Percentiles rank a stretch among this genome's conserved stretches.
These are phyloP conservation scores for Pseudachorutes palmiensis DNA, from an alignment of 1,140 invertebrate species.

Conservation along the genomic window DNA sequence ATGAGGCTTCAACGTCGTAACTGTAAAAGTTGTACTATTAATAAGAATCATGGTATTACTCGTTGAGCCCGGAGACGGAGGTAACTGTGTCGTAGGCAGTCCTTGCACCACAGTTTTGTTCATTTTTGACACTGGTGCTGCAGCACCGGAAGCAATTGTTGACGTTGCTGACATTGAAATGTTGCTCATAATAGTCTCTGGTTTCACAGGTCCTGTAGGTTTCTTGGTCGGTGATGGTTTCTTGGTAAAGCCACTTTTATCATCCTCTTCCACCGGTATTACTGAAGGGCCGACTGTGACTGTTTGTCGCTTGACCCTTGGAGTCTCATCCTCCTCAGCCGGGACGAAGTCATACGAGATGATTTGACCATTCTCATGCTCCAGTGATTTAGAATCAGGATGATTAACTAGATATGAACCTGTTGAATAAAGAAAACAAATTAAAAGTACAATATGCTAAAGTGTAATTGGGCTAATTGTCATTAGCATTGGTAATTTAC, in stretches of 20 bases:
- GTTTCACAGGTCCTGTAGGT: slow-evolving; percentile 10
- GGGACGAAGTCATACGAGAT: slow-evolving; percentile 17
- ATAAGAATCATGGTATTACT: too few species aligned
- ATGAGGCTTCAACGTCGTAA: background rate
- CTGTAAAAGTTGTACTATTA: slow-evolving; percentile 5
- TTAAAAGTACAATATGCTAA: background rate
- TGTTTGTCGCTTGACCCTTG: slow-evolving; percentile 17
- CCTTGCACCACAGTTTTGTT: background rate
- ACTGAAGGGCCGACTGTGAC: background rate
- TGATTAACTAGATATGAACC: slow-evolving; percentile 10
- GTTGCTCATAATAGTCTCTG: background rate
- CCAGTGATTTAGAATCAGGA: slow-evolving; percentile 15
- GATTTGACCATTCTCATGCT: slow-evolving; percentile 17
- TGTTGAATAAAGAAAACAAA: slow-evolving; percentile 5
- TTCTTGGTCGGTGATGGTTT: slow-evolving; percentile 10
- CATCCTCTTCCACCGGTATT: background rate
- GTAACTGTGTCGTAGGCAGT: background rate
- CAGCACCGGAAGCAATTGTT: background rate
- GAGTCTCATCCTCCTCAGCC: background rate
- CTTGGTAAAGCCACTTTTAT: slow-evolving; percentile 17
- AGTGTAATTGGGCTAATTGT: background rate
- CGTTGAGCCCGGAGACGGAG: too few species aligned
- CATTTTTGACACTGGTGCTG: background rate
- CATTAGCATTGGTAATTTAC: background rate
- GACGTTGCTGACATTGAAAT: background rate